A percentile compares a stretch with the other conserved stretches of the same genome.
Evolutionary conservation across 2,888 invertebrate species (phyloP).

Genomic region (Nemurella pictetii): DNA sequence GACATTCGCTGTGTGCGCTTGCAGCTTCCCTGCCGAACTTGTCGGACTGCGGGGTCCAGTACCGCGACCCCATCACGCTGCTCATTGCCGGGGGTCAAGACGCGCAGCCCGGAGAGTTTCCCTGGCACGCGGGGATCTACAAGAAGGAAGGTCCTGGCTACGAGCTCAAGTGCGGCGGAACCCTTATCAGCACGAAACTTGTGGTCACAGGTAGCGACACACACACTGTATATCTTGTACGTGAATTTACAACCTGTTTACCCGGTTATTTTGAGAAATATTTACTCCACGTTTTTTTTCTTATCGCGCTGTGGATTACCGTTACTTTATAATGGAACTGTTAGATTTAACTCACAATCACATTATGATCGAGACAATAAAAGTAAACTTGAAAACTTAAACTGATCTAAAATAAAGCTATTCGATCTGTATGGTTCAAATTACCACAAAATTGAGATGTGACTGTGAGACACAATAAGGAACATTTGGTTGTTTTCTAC

Average conservation of each 20-base stretch:
- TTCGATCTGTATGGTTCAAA: too few species aligned
- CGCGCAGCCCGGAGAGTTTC: not conserved
- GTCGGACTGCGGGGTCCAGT: not conserved
- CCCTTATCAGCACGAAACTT: not conserved
- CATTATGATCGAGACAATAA: too few species aligned
- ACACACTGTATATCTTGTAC: not conserved
- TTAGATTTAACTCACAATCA: too few species aligned
- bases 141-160: not conserved
- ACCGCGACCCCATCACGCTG: not conserved
- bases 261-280: too few species aligned
- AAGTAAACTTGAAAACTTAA: too few species aligned
- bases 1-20: not conserved
- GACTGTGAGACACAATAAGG: too few species aligned
- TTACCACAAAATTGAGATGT: too few species aligned
- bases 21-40: not conserved
- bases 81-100: not conserved
- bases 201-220: not conserved
- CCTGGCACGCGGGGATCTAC: not conserved
- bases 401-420: too few species aligned
- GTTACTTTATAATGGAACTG: too few species aligned
- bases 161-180: not conserved
- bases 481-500: too few species aligned
- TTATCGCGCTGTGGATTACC: too few species aligned
- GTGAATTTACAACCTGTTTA: not conserved
- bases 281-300: too few species aligned